A percentile compares a stretch with the other conserved stretches of the same genome.
These are phyloP conservation scores for Blera fallax DNA, from an alignment of 2,888 invertebrate species.

Conservation along the genomic window DNA sequence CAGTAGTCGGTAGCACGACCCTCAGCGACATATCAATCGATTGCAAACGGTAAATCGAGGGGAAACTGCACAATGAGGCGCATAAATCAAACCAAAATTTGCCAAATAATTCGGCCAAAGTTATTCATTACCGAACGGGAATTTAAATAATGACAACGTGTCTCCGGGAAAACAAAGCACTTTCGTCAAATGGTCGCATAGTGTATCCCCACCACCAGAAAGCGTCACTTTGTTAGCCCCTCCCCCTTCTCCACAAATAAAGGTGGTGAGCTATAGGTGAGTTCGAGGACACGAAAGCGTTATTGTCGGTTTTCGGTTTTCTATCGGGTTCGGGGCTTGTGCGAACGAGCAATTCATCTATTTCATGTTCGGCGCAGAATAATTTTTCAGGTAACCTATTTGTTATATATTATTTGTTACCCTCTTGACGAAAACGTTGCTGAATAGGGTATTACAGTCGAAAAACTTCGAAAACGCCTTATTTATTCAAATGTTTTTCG, in stretches of 20 bases:
- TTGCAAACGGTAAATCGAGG: constrained; percentile 50
- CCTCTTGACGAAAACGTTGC: constrained; percentile 38
- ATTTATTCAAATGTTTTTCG: constrained; percentile 64
- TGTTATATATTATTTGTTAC: constrained; percentile 69
- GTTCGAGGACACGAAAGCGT: constrained; percentile 51
- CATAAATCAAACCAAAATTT: constrained; percentile 72
- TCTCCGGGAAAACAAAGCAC: constrained; percentile 64
- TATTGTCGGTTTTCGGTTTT: not conserved
- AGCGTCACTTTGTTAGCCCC: not conserved
- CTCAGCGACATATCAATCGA: constrained; percentile 63
- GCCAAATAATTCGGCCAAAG: constrained; percentile 75
- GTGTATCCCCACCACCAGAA: not conserved
- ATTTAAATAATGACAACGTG: constrained; percentile 69
- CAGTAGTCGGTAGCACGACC: not conserved
- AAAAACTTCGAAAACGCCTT: constrained; percentile 53
- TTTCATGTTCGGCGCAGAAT: constrained; percentile 63
- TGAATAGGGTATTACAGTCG: constrained; percentile 26
- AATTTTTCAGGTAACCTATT: constrained; percentile 64
- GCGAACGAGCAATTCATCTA: constrained; percentile 64
- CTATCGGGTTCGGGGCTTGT: constrained; percentile 29
- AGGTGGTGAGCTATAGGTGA: constrained; percentile 22
- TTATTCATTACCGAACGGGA: constrained; percentile 72
- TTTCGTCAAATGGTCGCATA: constrained; percentile 57
- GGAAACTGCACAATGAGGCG: constrained; percentile 50
- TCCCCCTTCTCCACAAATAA: not conserved